Evolutionary conservation across 2,888 invertebrate genomes (phyloP).

Genomic region (Cheilosia impressa): DNA sequence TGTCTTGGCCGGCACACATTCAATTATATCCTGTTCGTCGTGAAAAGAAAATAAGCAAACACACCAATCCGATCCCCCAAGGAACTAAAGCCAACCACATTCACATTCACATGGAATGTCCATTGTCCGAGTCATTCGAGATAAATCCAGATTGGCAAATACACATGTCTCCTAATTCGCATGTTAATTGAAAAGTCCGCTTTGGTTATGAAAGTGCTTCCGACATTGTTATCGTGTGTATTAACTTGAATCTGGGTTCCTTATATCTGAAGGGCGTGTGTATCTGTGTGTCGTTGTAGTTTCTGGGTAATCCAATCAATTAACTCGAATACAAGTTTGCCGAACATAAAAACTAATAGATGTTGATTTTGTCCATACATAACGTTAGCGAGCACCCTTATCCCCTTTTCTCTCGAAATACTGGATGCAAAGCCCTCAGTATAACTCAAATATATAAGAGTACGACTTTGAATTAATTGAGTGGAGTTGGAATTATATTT

Average conservation of each 20-base stretch:
- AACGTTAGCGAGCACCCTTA: neutral
- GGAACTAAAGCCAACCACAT: constrained; percentile 5
- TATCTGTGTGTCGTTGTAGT: constrained; percentile 20
- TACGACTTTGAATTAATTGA: constrained; percentile 56
- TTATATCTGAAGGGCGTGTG: neutral
- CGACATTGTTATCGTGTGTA: constrained; percentile 62
- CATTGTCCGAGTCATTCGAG: constrained; percentile 63
- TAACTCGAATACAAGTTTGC: constrained; percentile 69
- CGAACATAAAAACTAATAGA: constrained; percentile 73
- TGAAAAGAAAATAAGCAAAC: constrained; percentile 38
- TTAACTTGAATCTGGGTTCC: constrained; percentile 45
- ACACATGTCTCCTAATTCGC: constrained; percentile 77
- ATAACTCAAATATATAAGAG: constrained; percentile 50
- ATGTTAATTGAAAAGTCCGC: constrained; percentile 79
- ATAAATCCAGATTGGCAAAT: constrained; percentile 73
- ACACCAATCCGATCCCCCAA: neutral
- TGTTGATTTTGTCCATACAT: constrained; percentile 67
- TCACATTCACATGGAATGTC: constrained; percentile 54
- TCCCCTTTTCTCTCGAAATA: neutral
- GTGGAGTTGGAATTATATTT: constrained; percentile 48
- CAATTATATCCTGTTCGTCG: constrained; percentile 37
- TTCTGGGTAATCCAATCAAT: constrained; percentile 72
- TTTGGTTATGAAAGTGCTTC: constrained; percentile 70
- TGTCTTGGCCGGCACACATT: constrained; percentile 26
- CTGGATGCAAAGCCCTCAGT: neutral